These are phyloP conservation scores for Paraplagusia blochii DNA, from an alignment of 2,113 vertebrate genomes.

Conservation along the genomic window DNA sequence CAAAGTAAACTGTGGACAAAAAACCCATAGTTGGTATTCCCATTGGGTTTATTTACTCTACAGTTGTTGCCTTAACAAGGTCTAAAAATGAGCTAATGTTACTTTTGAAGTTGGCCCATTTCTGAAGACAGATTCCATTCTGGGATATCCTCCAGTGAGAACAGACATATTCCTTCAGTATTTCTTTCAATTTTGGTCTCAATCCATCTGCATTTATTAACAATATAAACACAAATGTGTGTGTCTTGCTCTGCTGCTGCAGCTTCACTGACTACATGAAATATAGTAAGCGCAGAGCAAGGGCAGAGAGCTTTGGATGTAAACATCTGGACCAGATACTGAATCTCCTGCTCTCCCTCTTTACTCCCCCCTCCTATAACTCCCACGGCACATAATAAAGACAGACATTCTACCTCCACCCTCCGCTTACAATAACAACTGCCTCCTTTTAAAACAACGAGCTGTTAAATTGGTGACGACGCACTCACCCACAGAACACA, in stretches of 20 bases:
- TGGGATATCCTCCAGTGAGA: neutral
- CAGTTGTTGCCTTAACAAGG: slow-evolving; percentile 18
- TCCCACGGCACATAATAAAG: slow-evolving; percentile 33
- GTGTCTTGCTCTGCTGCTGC: slow-evolving; percentile 1
- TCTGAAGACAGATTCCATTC: slow-evolving; percentile 15
- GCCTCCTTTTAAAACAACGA: slow-evolving; percentile 30
- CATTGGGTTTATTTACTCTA: slow-evolving; percentile 14
- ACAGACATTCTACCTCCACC: slow-evolving; percentile 33
- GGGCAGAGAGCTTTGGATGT: slow-evolving; percentile 5
- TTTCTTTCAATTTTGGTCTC: neutral
- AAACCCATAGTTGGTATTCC: neutral
- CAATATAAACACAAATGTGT: neutral
- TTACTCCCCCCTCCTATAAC: slow-evolving; percentile 27
- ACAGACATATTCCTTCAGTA: slow-evolving; percentile 1
- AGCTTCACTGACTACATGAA: neutral
- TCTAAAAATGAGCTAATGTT: neutral
- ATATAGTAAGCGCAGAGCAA: slow-evolving; percentile 28
- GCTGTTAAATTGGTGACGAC: slow-evolving; percentile 25
- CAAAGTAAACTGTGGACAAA: slow-evolving; percentile 28
- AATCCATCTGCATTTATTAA: neutral
- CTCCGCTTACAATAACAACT: slow-evolving; percentile 38
- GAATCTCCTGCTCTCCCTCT: slow-evolving; percentile 15
- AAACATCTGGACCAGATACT: slow-evolving; percentile 52
- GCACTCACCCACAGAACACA: slow-evolving; percentile 8
- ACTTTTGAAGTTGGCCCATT: too few species aligned